These are phyloP conservation scores for Odocoileus hemionus DNA, from an alignment of 2,113 vertebrate genomes.

Conservation along the genomic window DNA sequence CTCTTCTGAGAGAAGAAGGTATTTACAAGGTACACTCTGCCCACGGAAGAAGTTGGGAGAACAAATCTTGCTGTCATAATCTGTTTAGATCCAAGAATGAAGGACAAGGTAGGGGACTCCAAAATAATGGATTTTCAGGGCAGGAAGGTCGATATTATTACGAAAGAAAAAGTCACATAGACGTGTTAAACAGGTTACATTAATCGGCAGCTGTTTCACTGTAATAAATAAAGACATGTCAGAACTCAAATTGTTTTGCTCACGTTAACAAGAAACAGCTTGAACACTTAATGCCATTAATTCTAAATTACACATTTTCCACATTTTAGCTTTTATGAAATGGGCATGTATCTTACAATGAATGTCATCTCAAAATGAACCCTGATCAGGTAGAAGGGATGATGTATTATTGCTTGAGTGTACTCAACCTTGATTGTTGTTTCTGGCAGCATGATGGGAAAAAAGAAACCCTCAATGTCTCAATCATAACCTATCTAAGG, in stretches of 20 bases:
- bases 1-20: not conserved
- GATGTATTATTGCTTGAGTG: not conserved
- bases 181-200: not conserved
- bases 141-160: not conserved
- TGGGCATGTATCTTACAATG: not conserved
- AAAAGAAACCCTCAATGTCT: not conserved
- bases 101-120: not conserved
- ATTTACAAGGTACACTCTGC: not conserved
- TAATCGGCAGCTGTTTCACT: not conserved
- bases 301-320: not conserved
- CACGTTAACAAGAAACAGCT: not conserved
- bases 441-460: not conserved
- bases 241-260: not conserved
- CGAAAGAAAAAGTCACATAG: not conserved
- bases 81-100: not conserved
- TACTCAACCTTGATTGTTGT: not conserved
- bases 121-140: not conserved
- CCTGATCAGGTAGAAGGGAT: not conserved
- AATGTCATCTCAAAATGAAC: not conserved
- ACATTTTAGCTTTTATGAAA: not conserved
- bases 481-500: not conserved
- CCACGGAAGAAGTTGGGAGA: not conserved
- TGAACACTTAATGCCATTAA: not conserved
- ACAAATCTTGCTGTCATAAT: not conserved
- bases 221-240: not conserved